These are phyloP conservation scores for Hippolais icterina DNA, from an alignment of 2,113 vertebrate genomes.

Conservation along the genomic window DNA sequence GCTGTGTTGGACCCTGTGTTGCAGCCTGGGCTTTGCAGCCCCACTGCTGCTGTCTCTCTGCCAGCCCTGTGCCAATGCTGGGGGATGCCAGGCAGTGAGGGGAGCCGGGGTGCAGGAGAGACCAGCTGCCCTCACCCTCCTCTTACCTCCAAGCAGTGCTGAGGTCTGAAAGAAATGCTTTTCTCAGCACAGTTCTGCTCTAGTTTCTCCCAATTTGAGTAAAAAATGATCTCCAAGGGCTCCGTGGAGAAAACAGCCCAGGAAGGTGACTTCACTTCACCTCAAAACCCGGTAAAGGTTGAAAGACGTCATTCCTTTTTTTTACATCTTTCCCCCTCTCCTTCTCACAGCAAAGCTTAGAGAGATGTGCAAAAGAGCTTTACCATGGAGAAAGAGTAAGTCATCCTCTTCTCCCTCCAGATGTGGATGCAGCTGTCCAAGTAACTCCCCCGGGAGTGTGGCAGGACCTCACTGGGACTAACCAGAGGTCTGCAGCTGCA, in stretches of 20 bases:
- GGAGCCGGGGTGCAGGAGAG: background rate
- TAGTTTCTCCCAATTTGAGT: slow-evolving; percentile 34
- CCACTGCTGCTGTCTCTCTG: background rate
- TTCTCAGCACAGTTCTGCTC: slow-evolving; percentile 52
- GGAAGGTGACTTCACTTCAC: slow-evolving; percentile 57
- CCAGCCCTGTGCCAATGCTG: background rate
- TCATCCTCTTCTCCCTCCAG: slow-evolving; percentile 11
- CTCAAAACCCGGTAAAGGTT: slow-evolving; percentile 43
- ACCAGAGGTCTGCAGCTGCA: background rate
- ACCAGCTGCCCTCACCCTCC: rapidly evolving
- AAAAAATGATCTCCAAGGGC: background rate
- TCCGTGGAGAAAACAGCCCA: slow-evolving; percentile 20
- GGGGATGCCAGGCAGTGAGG: background rate
- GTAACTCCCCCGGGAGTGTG: background rate
- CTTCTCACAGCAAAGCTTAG: background rate
- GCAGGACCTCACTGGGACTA: background rate
- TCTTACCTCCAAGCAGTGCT: background rate
- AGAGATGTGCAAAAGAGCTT: background rate
- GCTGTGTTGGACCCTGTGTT: background rate
- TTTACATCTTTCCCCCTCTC: slow-evolving; percentile 1
- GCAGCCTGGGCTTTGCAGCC: background rate
- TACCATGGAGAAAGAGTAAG: background rate
- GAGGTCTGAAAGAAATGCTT: slow-evolving; percentile 18
- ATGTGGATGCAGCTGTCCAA: slow-evolving; percentile 12
- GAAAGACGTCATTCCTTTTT: slow-evolving; percentile 46